Evolutionary conservation across 2,113 vertebrate species (phyloP), one percentile per base, ranked within the genome.

Genomic region (Pristiophorus japonicus): DNA sequence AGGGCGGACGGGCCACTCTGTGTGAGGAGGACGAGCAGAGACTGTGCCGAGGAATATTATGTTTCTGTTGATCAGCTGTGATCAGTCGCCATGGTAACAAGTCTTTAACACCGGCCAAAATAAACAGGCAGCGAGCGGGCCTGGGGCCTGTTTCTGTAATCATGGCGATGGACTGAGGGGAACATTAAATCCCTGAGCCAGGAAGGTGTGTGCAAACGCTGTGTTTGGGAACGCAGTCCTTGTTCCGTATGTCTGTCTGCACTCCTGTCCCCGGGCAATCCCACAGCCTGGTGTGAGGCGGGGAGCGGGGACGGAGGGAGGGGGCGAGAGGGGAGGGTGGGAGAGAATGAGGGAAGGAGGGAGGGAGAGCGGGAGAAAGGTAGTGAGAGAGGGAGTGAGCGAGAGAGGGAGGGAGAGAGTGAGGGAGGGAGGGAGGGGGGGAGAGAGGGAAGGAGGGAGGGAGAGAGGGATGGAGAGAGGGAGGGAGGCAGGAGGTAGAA

Each of bases 141-240:
- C 81, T 12, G 16, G 20, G 42, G 18, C 34, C 81, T 45, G 81
- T 47, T 78, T 85, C 81, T 85, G 38, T 47, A 78, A 38, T 85
- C 81, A 85, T 47, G 42, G 6, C 20, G 34, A 38, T 18, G 14
- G 42, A 38, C 12, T 78, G 73, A 11, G 38, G 73, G 16, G 73
- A n/a, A 16, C 0, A 78, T 78, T 78, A 14, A n/a, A 38, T 78
- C 73, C 14, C 34, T 16, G 11, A 4, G 34, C 73, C 38, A 3
- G 0, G 34, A n/a, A 16, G 10, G 34, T 16, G 73, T 3, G 30
- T 75, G 73, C 11, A 78, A 78, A 78, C 34, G 14, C 73, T 38
- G 12, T n/a, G 18, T 38, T 38, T 3, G 38, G 73, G 34, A 16
- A 8, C 0, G 0, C n/a, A 18, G 3, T 5, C 12, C 1, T 0